Conservation (phyloP, 2,113 vertebrate genomes). For the Pluvialis apricaria region DNA sequence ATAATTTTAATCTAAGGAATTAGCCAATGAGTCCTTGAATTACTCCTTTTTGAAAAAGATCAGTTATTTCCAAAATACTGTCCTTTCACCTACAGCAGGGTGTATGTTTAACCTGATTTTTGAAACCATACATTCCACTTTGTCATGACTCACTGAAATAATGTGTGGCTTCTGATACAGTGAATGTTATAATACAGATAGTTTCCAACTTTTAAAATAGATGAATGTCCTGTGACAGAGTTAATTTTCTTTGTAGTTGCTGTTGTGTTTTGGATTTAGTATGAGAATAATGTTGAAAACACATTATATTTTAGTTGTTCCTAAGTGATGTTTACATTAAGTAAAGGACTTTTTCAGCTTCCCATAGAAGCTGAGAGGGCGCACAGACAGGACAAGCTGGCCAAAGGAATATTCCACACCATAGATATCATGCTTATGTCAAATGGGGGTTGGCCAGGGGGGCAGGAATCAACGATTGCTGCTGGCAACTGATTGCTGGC, state of each 20-base stretch:
- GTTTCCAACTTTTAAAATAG: not conserved
- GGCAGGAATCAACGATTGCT: not conserved
- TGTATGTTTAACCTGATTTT: not conserved
- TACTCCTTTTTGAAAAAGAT: not conserved
- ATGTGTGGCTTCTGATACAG: not conserved
- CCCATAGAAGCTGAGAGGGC: not conserved
- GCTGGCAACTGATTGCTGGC: too few relatives aligned
- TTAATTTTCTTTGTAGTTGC: not conserved
- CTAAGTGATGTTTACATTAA: not conserved
- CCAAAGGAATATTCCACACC: not conserved
- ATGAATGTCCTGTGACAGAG: not conserved
- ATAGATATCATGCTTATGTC: not conserved
- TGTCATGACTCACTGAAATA: not conserved
- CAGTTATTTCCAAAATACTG: not conserved
- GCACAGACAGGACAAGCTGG: not conserved
- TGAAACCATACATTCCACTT: not conserved
- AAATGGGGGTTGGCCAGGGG: not conserved
- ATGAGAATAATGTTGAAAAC: not conserved
- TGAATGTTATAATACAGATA: not conserved
- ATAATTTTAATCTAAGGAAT: not conserved
- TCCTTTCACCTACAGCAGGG: not conserved
- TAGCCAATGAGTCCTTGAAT: not conserved
- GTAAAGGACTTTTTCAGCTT: not conserved
- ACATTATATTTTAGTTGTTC: not conserved
- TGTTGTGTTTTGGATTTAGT: not conserved